phyloP scores from a whole-genome alignment of 2,113 vertebrate species.

The cattle (Bos taurus) region DNA sequence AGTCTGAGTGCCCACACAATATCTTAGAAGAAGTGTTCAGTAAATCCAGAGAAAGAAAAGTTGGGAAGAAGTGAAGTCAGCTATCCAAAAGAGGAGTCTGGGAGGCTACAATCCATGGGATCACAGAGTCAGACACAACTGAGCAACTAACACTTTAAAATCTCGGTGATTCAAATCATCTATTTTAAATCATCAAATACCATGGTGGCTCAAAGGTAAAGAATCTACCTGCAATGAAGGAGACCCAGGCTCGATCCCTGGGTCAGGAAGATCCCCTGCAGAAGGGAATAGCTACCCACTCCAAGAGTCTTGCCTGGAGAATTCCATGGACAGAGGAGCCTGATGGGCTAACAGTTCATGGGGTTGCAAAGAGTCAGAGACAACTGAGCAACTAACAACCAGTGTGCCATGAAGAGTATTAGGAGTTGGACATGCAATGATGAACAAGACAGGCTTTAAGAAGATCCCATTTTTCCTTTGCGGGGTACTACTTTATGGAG shows the following conservation, averaged over 20 bases:
- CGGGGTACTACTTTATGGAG: background rate
- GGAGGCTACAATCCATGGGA: background rate
- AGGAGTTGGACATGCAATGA: background rate
- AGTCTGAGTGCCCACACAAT: background rate
- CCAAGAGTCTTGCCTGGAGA: background rate
- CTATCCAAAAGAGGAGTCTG: background rate
- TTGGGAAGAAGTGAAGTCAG: background rate
- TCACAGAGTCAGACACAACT: background rate
- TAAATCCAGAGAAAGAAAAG: background rate
- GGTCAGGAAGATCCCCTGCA: background rate
- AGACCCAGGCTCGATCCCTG: background rate
- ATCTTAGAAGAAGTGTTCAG: background rate
- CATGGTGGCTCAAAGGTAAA: background rate
- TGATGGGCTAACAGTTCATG: background rate
- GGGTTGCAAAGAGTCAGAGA: background rate
- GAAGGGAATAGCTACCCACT: background rate
- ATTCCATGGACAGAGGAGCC: background rate
- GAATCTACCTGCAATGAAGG: background rate
- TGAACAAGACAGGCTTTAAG: background rate
- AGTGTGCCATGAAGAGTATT: background rate
- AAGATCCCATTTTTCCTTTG: background rate
- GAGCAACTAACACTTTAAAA: background rate
- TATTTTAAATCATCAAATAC: background rate
- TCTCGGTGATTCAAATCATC: background rate
- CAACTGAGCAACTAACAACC: background rate